phyloP scores from a whole-genome alignment of 2,113 vertebrate species.

The Hystrix cristata region DNA sequence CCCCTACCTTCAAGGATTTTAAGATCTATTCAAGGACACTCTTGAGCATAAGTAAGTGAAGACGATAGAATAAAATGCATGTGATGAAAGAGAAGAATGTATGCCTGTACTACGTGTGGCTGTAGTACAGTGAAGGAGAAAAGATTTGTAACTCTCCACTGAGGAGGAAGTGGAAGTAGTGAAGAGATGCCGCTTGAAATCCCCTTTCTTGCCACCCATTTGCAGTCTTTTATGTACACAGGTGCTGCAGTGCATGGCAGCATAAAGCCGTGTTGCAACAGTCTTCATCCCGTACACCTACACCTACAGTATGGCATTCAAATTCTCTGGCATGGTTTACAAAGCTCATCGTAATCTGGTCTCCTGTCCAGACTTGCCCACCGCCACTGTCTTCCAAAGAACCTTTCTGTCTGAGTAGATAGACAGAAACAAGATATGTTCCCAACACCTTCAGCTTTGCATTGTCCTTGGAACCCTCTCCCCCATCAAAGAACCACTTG shows the following conservation, averaged over 20 bases:
- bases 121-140: background rate
- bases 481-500: too few relatives aligned
- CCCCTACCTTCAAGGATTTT: background rate
- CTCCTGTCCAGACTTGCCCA: background rate
- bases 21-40: background rate
- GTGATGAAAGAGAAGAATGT: background rate
- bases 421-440: background rate
- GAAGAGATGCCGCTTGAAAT: background rate
- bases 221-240: background rate
- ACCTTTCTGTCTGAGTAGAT: background rate
- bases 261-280: background rate
- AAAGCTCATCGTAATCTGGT: background rate
- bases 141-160: background rate
- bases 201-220: background rate
- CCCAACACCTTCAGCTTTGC: background rate
- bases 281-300: too few relatives aligned
- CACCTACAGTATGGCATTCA: background rate
- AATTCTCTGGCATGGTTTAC: background rate
- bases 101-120: fast-evolving
- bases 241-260: background rate
- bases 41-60: background rate
- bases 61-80: background rate
- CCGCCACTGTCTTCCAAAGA: background rate
- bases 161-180: background rate
- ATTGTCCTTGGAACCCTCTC: background rate